A percentile compares a stretch with the other conserved stretches of the same genome.
Evolutionary conservation across 2,113 vertebrate species (phyloP).

Genomic region (Nothobranchius furzeri): DNA sequence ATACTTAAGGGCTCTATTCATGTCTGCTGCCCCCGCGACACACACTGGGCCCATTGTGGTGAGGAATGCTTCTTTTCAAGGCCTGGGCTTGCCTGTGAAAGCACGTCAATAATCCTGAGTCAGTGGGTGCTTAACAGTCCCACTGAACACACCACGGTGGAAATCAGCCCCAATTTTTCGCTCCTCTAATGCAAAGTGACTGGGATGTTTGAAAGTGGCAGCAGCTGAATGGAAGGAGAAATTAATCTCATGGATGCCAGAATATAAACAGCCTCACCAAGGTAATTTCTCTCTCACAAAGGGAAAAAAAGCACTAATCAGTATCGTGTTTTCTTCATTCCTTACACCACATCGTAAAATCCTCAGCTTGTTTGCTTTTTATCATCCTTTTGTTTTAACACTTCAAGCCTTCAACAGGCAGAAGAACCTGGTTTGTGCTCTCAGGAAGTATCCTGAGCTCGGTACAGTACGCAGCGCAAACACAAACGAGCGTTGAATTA

Average conservation of each 20-base stretch:
- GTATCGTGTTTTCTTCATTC: slow-evolving; percentile 25
- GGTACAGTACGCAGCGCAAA: slow-evolving; percentile 25
- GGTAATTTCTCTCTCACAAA: slow-evolving; percentile 18
- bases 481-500: slow-evolving; percentile 32
- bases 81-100: slow-evolving; percentile 77
- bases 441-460: slow-evolving; percentile 58
- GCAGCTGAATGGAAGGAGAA: slow-evolving; percentile 48
- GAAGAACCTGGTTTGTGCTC: slow-evolving; percentile 36
- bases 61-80: slow-evolving; percentile 85
- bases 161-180: slow-evolving; percentile 61
- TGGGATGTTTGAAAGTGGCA: slow-evolving; percentile 28
- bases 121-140: slow-evolving; percentile 71
- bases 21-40: slow-evolving; percentile 67
- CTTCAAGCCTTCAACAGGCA: slow-evolving; percentile 6
- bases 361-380: neutral
- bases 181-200: slow-evolving; percentile 54
- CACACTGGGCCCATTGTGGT: slow-evolving; percentile 82
- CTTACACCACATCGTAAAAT: slow-evolving; percentile 18
- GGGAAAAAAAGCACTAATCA: slow-evolving; percentile 27
- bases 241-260: slow-evolving; percentile 67
- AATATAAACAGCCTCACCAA: slow-evolving; percentile 53
- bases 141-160: slow-evolving; percentile 48
- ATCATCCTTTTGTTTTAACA: too few species aligned
- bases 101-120: slow-evolving; percentile 81
- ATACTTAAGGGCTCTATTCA: slow-evolving; percentile 76